Evolutionary conservation across 2,888 invertebrate genomes (phyloP).

Genomic region (Pyrochroa serraticornis): DNA sequence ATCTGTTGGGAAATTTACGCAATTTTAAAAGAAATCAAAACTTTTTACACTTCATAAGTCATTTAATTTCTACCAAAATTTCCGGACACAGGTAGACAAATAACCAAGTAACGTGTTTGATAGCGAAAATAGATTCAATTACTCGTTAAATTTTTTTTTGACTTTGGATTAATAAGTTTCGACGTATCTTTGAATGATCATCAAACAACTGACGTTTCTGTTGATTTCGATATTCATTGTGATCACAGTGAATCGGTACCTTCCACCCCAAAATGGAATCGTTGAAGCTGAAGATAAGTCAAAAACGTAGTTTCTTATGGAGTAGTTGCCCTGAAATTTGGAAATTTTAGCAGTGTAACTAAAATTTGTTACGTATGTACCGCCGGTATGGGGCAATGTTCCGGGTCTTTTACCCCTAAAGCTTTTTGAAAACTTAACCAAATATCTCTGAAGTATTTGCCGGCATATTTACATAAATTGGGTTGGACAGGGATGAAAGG

Average conservation of each 20-base stretch:
- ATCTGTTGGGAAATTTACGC: too few relatives aligned
- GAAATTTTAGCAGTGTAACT: background rate
- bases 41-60: too few relatives aligned
- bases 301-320: conserved; percentile 39
- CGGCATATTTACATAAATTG: conserved; percentile 23
- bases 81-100: too few relatives aligned
- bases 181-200: too few relatives aligned
- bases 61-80: too few relatives aligned
- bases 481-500: conserved; percentile 31
- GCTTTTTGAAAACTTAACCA: conserved; percentile 12
- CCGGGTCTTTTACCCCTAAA: conserved; percentile 25
- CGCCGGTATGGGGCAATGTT: conserved; percentile 32
- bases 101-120: too few relatives aligned
- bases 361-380: conserved; percentile 19
- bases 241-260: conserved; percentile 5
- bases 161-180: too few relatives aligned
- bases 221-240: background rate
- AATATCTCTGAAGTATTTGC: conserved; percentile 6
- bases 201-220: too few relatives aligned
- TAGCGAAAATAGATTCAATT: too few relatives aligned
- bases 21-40: too few relatives aligned
- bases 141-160: too few relatives aligned
- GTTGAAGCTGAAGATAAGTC: background rate
- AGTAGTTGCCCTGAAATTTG: conserved; percentile 34
- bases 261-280: conserved; percentile 21